Conservation (phyloP, 2,113 vertebrate genomes). For the Stercorarius parasiticus region DNA sequence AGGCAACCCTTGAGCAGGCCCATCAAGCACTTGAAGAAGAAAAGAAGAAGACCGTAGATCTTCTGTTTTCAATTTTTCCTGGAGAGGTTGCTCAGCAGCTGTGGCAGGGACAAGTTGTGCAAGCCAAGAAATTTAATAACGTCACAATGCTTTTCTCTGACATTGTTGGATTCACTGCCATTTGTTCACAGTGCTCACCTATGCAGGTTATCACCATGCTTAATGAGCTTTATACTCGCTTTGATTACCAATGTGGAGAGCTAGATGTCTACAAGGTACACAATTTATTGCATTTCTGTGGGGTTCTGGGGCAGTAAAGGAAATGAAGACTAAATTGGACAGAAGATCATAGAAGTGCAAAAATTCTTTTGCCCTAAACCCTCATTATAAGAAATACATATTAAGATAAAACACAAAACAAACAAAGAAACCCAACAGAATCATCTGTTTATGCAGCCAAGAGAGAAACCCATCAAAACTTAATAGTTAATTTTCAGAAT, state of each 20-base stretch:
- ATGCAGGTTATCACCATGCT: constrained; percentile 99
- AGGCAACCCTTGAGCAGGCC: constrained; percentile 90
- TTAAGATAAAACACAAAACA: neutral
- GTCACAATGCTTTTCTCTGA: constrained; percentile 99
- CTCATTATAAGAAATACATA: neutral
- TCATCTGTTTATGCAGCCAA: neutral
- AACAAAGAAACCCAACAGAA: neutral
- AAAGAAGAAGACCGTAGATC: constrained; percentile 95
- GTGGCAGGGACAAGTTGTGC: constrained; percentile 94
- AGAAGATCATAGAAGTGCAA: neutral
- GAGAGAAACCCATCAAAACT: neutral
- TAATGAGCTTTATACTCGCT: constrained; percentile 93
- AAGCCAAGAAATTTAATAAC: constrained; percentile 92
- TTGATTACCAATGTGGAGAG: constrained; percentile 93
- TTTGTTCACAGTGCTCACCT: constrained; percentile 91
- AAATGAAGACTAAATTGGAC: neutral
- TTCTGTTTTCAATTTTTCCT: constrained; percentile 95
- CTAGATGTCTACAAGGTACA: constrained; percentile 96
- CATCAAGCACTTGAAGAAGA: constrained; percentile 96
- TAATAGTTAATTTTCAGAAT: neutral
- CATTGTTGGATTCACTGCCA: constrained; percentile 96
- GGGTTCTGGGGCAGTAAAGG: neutral
- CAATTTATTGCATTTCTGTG: neutral
- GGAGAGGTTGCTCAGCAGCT: constrained; percentile 92
- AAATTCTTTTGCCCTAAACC: neutral